Evolutionary conservation across 2,888 invertebrate species (phyloP).

Genomic region (Rambutsinella grinnellia): DNA sequence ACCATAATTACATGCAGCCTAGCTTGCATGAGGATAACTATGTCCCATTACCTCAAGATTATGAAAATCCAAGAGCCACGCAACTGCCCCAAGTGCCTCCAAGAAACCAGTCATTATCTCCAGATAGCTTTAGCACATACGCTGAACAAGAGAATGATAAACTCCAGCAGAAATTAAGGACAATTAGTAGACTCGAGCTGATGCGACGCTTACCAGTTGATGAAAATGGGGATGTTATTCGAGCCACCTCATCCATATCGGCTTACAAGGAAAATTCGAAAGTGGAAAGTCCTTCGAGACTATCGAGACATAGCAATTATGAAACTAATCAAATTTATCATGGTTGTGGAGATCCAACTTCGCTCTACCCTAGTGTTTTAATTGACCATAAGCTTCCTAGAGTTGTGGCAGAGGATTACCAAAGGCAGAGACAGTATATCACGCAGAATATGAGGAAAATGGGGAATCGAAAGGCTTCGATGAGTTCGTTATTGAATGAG

Average conservation of each 20-base stretch:
- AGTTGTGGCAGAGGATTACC: constrained; percentile 28
- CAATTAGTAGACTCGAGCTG: too few species aligned
- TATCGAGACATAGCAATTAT: too few species aligned
- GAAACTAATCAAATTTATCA: not conserved
- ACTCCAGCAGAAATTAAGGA: constrained; percentile 3
- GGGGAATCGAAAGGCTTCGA: constrained; percentile 36
- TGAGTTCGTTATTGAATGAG: not conserved
- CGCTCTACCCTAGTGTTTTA: constrained; percentile 32
- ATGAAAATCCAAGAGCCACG: not conserved
- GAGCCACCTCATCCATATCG: too few species aligned
- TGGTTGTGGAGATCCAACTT: constrained; percentile 16
- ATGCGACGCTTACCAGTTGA: too few species aligned
- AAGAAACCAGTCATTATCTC: constrained; percentile 31
- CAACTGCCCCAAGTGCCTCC: constrained; percentile 34
- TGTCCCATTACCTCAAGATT: not conserved
- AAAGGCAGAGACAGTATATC: constrained; percentile 28
- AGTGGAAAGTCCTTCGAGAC: constrained; percentile 17
- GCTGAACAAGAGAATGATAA: constrained; percentile 8
- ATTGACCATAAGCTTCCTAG: constrained; percentile 50
- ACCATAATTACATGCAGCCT: constrained; percentile 27
- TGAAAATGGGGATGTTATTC: too few species aligned
- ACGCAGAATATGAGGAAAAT: constrained; percentile 39
- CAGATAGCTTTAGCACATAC: constrained; percentile 4
- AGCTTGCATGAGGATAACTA: constrained; percentile 7
- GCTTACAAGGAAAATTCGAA: constrained; percentile 16